Conservation (phyloP, 2,888 invertebrate genomes). For the Keiferia lycopersicella region DNA sequence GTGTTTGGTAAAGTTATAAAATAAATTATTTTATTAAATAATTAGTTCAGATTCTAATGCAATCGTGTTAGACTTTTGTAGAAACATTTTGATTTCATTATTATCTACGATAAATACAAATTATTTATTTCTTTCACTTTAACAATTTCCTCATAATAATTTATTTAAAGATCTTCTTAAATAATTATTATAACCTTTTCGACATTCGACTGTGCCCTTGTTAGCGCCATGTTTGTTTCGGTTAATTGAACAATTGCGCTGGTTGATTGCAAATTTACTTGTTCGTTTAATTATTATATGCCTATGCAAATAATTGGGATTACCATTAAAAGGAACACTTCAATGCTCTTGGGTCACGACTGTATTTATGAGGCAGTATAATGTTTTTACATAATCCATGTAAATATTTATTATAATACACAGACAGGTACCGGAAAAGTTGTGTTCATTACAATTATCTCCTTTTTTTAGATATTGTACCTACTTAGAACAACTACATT, state of each 20-base stretch:
- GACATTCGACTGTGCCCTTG: conserved; percentile 40
- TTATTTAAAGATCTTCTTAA: not conserved
- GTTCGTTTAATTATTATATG: conserved; percentile 32
- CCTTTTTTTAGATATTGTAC: no score
- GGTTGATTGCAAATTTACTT: conserved; percentile 36
- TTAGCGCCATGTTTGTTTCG: conserved; percentile 32
- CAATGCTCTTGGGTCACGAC: conserved; percentile 35
- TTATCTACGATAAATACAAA: not conserved
- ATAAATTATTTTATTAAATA: no score
- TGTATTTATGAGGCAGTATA: conserved; percentile 28
- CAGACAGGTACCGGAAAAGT: no score
- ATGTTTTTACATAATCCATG: not conserved
- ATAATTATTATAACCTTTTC: conserved; percentile 3
- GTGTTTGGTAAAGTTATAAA: no score
- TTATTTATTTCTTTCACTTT: conserved; percentile 3
- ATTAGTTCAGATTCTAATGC: not conserved
- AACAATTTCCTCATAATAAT: not conserved
- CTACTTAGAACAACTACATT: no score
- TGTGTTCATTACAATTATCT: not conserved
- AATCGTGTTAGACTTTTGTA: not conserved
- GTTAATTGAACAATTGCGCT: conserved; percentile 33
- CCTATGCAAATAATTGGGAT: conserved; percentile 26
- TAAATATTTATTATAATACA: not conserved
- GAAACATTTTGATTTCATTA: not conserved
- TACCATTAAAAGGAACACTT: conserved; percentile 31